A percentile compares a stretch with the other conserved stretches of the same genome.
Evolutionary conservation across 2,888 invertebrate genomes (phyloP).

Genomic region (Phengaris arion): DNA sequence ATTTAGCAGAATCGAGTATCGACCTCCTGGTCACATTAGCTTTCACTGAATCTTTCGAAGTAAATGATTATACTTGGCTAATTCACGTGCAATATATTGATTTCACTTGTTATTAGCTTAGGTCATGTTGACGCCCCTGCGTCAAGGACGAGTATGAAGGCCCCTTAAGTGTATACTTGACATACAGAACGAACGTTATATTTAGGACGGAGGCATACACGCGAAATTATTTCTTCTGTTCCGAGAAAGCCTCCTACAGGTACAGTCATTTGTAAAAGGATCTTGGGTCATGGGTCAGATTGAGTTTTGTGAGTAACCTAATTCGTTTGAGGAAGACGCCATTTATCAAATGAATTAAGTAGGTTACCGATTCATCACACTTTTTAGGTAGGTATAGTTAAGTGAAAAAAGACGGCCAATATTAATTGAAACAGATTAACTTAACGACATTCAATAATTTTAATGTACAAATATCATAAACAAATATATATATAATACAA

Average conservation of each 20-base stretch:
- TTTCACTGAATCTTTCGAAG: too few relatives aligned
- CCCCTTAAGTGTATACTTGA: constrained; percentile 35
- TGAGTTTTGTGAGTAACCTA: constrained; percentile 15
- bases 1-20: too few relatives aligned
- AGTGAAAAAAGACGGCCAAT: neutral
- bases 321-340: constrained; percentile 3
- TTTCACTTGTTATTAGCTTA: constrained; percentile 8
- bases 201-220: constrained; percentile 58
- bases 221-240: constrained; percentile 59
- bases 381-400: neutral
- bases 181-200: constrained; percentile 40
- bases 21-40: too few relatives aligned
- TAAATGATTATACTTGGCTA: neutral
- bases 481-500: too few relatives aligned
- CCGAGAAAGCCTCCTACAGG: constrained; percentile 55
- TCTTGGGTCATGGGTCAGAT: constrained; percentile 18
- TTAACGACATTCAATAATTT: too few relatives aligned
- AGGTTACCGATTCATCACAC: constrained; percentile 3
- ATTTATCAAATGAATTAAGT: constrained; percentile 12
- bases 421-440: too few relatives aligned
- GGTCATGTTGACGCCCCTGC: constrained; percentile 11
- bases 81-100: neutral
- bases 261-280: constrained; percentile 45
- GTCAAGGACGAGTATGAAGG: constrained; percentile 33
- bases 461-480: too few relatives aligned